phyloP scores from a whole-genome alignment of 2,888 invertebrate genomes.

The Pammene fasciana region DNA sequence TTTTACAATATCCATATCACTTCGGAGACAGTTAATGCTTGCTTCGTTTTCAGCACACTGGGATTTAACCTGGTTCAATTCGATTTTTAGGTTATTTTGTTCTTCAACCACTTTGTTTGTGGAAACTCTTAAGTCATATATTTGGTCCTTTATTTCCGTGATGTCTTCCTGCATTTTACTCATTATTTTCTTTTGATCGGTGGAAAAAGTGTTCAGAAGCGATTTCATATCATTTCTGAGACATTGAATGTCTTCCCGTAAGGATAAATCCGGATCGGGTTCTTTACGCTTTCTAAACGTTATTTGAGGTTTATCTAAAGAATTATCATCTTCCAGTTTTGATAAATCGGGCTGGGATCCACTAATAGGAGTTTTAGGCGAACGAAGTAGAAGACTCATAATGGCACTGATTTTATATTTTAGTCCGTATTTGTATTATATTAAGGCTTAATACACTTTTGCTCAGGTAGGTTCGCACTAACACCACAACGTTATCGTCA shows the following conservation, averaged over 20 bases:
- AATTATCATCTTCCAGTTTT: background rate
- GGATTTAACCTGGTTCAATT: background rate
- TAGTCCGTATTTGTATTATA: background rate
- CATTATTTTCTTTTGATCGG: background rate
- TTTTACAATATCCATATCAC: background rate
- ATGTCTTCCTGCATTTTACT: slow-evolving; percentile 11
- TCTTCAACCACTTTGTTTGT: background rate
- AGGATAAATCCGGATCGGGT: slow-evolving; percentile 1
- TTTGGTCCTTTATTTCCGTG: slow-evolving; percentile 7
- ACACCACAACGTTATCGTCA: background rate
- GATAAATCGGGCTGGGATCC: slow-evolving; percentile 11
- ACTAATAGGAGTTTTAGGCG: too few species aligned
- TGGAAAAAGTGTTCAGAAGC: background rate
- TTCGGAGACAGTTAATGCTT: background rate
- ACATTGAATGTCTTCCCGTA: background rate
- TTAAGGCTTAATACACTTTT: background rate
- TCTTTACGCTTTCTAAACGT: slow-evolving; percentile 13
- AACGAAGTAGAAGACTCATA: background rate
- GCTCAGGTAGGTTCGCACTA: background rate
- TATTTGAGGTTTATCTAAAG: background rate
- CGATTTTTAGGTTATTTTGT: background rate
- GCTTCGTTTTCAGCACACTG: slow-evolving; percentile 9
- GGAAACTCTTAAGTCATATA: background rate
- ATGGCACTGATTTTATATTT: background rate
- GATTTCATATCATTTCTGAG: slow-evolving; percentile 7